phyloP scores from a whole-genome alignment of 1,140 invertebrate genomes.

The Drosophila insularis region DNA sequence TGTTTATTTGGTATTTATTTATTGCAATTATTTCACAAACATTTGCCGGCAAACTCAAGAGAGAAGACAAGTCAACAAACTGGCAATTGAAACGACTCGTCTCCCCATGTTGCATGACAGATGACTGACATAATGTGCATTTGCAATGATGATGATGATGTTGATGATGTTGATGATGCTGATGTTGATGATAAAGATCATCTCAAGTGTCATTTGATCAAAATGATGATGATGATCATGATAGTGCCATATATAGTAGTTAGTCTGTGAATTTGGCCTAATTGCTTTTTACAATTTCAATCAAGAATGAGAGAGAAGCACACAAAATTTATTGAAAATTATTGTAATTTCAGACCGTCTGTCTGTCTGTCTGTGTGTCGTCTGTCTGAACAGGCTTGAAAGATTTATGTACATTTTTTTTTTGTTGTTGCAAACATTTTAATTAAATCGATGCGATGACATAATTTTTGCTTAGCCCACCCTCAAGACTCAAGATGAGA shows the following conservation, averaged over 20 bases:
- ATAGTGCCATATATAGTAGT: conserved; percentile 20
- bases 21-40: conserved; percentile 39
- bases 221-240: conserved; percentile 10
- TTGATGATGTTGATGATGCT: conserved; percentile 27
- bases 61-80: conserved; percentile 56
- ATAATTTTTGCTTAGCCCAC: conserved; percentile 47
- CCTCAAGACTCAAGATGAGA: neutral
- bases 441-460: conserved; percentile 73
- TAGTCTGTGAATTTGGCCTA: conserved; percentile 24
- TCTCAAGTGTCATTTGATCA: conserved; percentile 57
- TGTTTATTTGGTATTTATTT: conserved; percentile 32
- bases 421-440: conserved; percentile 52
- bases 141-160: conserved; percentile 59
- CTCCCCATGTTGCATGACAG: conserved; percentile 57
- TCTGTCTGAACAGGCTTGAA: conserved; percentile 35
- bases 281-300: conserved; percentile 42
- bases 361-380: conserved; percentile 19
- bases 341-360: conserved; percentile 54
- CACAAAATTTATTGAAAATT: conserved; percentile 58
- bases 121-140: conserved; percentile 76
- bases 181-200: conserved; percentile 21
- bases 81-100: conserved; percentile 20
- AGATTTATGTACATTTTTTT: conserved; percentile 14
- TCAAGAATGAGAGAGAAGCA: conserved; percentile 15
- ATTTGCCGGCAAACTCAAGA: conserved; percentile 57